These are phyloP conservation scores for Propithecus coquereli DNA, from an alignment of 2,113 vertebrate genomes.

Conservation along the genomic window DNA sequence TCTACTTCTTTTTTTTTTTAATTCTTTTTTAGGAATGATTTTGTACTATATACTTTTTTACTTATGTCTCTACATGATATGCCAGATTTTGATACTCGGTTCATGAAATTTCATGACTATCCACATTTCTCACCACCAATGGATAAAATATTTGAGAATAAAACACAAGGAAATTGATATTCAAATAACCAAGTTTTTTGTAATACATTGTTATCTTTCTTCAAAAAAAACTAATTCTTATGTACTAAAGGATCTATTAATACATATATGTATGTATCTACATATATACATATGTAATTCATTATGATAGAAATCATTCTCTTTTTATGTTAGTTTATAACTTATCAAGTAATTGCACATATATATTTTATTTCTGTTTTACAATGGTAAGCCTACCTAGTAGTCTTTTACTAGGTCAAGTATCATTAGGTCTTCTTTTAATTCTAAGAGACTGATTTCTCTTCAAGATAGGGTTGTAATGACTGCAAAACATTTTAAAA, in stretches of 20 bases:
- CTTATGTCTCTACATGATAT: not conserved
- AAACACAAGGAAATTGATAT: not conserved
- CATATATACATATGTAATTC: not conserved
- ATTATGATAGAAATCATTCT: not conserved
- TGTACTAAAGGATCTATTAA: not conserved
- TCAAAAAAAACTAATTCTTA: not conserved
- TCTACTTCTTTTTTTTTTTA: not conserved
- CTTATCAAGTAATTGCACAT: not conserved
- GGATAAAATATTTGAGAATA: not conserved
- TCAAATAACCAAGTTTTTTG: not conserved
- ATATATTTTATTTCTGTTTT: not conserved
- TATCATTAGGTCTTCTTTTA: not conserved
- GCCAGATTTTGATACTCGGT: not conserved
- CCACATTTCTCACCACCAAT: not conserved
- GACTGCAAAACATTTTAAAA: not conserved
- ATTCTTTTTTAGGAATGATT: not conserved
- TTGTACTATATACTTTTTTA: not conserved
- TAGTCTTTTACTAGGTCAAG: not conserved
- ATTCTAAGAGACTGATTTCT: not conserved
- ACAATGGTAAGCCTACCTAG: not conserved
- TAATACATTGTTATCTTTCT: not conserved
- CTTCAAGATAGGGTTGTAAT: not conserved
- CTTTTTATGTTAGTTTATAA: not conserved
- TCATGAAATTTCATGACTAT: not conserved
- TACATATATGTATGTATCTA: not conserved